Percentiles rank a stretch among this genome's conserved stretches.
Evolutionary conservation across 2,113 vertebrate genomes (phyloP).

Genomic region (Odocoileus virginianus): DNA sequence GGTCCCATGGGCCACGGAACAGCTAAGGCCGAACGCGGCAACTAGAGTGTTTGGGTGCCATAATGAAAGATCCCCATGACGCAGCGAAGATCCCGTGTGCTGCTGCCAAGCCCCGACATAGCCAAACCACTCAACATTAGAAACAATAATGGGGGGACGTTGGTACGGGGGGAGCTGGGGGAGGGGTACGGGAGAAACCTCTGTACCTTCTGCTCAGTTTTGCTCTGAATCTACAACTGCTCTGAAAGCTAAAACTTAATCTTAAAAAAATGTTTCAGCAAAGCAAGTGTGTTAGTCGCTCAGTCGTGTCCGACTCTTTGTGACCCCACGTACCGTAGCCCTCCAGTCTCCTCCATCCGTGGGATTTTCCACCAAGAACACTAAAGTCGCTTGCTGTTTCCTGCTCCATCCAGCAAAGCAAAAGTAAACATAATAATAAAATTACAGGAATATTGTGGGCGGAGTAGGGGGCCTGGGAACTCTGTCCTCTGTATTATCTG

Average conservation of each 20-base stretch:
- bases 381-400: background rate
- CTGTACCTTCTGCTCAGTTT: background rate
- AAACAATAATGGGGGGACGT: rapidly evolving
- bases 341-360: rapidly evolving
- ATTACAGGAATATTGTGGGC: background rate
- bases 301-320: background rate
- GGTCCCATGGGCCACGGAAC: background rate
- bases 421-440: background rate
- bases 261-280: background rate
- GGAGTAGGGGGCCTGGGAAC: background rate
- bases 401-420: background rate
- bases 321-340: background rate
- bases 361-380: background rate
- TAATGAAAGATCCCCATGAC: rapidly evolving
- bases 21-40: rapidly evolving
- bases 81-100: rapidly evolving
- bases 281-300: background rate
- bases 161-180: rapidly evolving
- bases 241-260: background rate
- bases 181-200: rapidly evolving
- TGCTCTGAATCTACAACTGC: background rate
- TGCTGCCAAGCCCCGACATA: background rate
- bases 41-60: rapidly evolving
- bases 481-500: rapidly evolving
- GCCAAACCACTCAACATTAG: rapidly evolving